These are phyloP conservation scores for Thaumetopoea pityocampa DNA, from an alignment of 1,140 invertebrate species.

Conservation along the genomic window DNA sequence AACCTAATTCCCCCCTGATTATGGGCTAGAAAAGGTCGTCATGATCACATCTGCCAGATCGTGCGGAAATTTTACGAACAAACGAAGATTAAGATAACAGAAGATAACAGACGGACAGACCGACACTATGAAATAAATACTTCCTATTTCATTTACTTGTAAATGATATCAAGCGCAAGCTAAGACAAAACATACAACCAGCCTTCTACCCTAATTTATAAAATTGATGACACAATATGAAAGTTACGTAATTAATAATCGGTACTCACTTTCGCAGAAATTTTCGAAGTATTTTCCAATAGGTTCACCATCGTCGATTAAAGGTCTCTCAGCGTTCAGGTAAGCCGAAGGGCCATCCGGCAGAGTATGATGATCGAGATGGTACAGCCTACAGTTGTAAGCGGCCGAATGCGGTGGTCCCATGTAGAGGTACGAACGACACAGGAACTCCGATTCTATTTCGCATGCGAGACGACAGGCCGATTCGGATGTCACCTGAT, in stretches of 20 bases:
- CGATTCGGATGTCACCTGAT: constrained; percentile 84
- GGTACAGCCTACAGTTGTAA: constrained; percentile 94
- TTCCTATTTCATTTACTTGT: too few species aligned
- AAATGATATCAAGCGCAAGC: too few species aligned
- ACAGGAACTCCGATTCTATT: constrained; percentile 94
- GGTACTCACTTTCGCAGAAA: constrained; percentile 84
- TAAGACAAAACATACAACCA: not conserved
- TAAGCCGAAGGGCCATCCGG: constrained; percentile 94
- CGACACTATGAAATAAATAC: too few species aligned
- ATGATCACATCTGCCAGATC: too few species aligned
- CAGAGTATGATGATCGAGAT: constrained; percentile 93
- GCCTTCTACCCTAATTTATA: not conserved
- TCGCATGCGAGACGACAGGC: constrained; percentile 93
- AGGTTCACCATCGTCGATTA: constrained; percentile 93
- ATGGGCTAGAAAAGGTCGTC: too few species aligned
- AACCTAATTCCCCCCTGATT: too few species aligned
- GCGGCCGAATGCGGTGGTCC: constrained; percentile 83
- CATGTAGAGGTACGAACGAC: constrained; percentile 91
- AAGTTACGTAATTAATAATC: constrained; percentile 12
- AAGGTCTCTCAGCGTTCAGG: constrained; percentile 89
- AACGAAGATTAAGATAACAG: too few species aligned
- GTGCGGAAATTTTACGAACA: too few species aligned
- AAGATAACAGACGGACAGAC: too few species aligned
- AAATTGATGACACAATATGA: too few species aligned
- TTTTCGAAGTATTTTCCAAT: constrained; percentile 94